Evolutionary conservation across 2,797 vertebrate species (phyloP), one percentile per base, ranked within the genome.

Genomic region (Margarornis squamiger): DNA sequence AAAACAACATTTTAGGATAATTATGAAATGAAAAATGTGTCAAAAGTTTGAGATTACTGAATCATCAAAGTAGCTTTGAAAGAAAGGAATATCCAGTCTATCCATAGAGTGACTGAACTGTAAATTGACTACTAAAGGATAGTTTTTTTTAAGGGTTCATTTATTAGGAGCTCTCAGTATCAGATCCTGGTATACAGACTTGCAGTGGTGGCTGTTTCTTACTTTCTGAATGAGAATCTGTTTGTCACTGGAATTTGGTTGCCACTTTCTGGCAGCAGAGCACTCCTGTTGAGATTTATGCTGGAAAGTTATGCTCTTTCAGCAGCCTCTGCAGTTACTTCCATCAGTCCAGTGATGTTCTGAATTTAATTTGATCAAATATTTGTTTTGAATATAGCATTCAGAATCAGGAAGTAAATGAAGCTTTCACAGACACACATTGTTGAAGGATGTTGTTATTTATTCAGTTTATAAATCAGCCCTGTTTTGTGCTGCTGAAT

Each of bases 391-490:
- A 96, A 92, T 88, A 26, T n/a, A 68, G 55, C 4, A 4, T 94
- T 97, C 91, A 96, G 94, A 97, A 95, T 97, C 32, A 30, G 63
- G 46, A 70, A 95, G 86, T 85, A 98, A 98, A 97, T 96, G 95
- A 97, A 97, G 90, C 95, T 96, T 96, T 84, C 11, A 59, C 68
- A 96, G 93, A 91, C 81, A 87, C 77, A 90, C 55, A 87, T 70
- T 95, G 86, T 95, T 95, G 93, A 96, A 96, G 54, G 86, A 95
- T 96, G 97, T 94, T 97, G 87, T 96, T 98, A 84, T 95, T 98
- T 97, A 97, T 97, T 97, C 88, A 70, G 86, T 95, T 97, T 97
- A 97, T 97, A 97, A 97, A 97, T 98, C 96, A 97, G 74, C 80
- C 71, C 75, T 92, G 54, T 95, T 98, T 95, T 94, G 87, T 95